Evolutionary conservation across 1,140 invertebrate species (phyloP), one percentile per base, ranked within the genome.

Genomic region (Platorchestia sp.): DNA sequence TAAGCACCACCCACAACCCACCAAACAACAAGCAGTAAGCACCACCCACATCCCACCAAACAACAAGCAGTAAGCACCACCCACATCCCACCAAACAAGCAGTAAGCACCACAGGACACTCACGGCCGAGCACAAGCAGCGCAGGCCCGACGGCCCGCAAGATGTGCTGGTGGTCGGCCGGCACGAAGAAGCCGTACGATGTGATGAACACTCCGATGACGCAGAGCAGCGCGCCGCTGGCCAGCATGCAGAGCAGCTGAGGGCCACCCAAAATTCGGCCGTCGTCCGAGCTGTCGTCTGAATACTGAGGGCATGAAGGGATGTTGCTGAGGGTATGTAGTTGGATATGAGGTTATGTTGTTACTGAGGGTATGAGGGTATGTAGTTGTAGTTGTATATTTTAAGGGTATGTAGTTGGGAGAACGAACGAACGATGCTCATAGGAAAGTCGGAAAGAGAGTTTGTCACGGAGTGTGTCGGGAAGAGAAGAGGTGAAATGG

Each of bases 161-260:
- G 91, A 93, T 93, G 45, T 93, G 91, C 43, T 45, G 43, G 91
- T 93, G 91, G 6, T 14, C 44, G 91, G 91, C 43, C 0, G 43
- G 91, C 6, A 44, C 91, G 43, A 93, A 45, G 91, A 44, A 93
- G 36, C 91, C 91, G 91, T 93, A 93, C 6, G 91, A 93, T 6
- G 91, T 93, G 91, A 93, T 45, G 91, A 93, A 93, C 6, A 93
- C 91, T 1, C 91, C 91, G 3, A 93, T 19, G 91, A 93, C 44
- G 45, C 91, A 45, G 7, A 93, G 91, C 43, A 93, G 91, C 41
- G 91, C n/a, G 43, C 91, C 91, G 45, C 91, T 93, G 14, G 91
- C 44, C 41, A 93, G 91, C 91, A 93, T 93, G 45, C 91, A 93
- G 19, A 93, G 91, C 91, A 93, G 91, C 91, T 93, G 91, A 7